Percentiles rank a stretch among this genome's conserved stretches.
phyloP scores from a whole-genome alignment of 2,113 vertebrate species.

The Sciurus niger region DNA sequence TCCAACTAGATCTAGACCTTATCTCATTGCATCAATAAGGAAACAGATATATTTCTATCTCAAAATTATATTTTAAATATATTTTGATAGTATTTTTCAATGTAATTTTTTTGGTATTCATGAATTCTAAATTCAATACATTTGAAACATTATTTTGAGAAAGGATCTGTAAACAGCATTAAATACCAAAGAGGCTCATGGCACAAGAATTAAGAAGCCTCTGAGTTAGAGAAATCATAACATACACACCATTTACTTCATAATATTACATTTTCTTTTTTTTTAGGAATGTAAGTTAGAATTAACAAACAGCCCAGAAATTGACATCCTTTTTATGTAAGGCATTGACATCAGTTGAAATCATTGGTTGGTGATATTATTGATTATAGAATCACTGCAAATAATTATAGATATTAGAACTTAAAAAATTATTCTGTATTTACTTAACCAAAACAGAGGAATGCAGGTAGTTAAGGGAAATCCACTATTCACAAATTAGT shows the following conservation, averaged over 20 bases:
- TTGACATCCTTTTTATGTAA: background rate
- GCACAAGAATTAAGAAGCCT: background rate
- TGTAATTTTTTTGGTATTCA: constrained; percentile 17
- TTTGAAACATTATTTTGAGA: constrained; percentile 57
- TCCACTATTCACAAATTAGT: constrained; percentile 18
- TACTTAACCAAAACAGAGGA: constrained; percentile 20
- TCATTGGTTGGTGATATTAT: constrained; percentile 29
- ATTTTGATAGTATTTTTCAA: constrained; percentile 61
- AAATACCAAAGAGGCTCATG: background rate
- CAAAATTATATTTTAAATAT: constrained; percentile 46
- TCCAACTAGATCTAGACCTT: constrained; percentile 49
- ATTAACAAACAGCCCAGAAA: constrained; percentile 51
- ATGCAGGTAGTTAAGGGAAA: background rate
- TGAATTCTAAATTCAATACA: constrained; percentile 42
- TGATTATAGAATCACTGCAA: constrained; percentile 40
- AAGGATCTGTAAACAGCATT: background rate
- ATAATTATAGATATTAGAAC: constrained; percentile 44
- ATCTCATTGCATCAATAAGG: constrained; percentile 57
- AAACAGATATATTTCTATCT: constrained; percentile 39
- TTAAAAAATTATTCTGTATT: constrained; percentile 24
- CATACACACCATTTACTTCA: background rate
- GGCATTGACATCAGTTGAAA: background rate
- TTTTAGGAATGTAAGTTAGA: constrained; percentile 55
- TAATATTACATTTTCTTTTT: constrained; percentile 12
- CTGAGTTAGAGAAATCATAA: background rate